These are phyloP conservation scores for Hylaeus volcanicus DNA, from an alignment of 1,140 invertebrate species.

Conservation along the genomic window DNA sequence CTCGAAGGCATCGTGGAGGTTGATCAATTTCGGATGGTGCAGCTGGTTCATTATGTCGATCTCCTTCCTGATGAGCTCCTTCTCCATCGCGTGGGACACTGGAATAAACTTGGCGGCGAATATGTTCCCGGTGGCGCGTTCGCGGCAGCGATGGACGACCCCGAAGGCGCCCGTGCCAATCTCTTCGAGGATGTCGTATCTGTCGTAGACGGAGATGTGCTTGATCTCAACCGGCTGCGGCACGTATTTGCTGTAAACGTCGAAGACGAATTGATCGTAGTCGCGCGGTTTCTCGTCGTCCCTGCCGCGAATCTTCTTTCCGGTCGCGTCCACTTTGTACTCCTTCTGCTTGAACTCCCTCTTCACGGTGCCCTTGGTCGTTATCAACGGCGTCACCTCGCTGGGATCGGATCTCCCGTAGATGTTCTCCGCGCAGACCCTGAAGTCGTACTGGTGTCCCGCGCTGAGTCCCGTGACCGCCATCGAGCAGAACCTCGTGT, in stretches of 20 bases:
- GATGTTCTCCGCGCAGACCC: slow-evolving; percentile 97
- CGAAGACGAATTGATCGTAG: slow-evolving; percentile 98
- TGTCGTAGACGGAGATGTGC: slow-evolving; percentile 96
- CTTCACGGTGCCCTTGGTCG: slow-evolving; percentile 91
- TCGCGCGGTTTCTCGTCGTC: slow-evolving; percentile 94
- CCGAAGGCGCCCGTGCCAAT: slow-evolving; percentile 99
- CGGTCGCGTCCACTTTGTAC: slow-evolving; percentile 93
- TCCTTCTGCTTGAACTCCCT: slow-evolving; percentile 88
- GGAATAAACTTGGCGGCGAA: slow-evolving; percentile 99
- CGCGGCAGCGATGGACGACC: slow-evolving; percentile 98
- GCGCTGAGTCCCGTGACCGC: slow-evolving; percentile 92
- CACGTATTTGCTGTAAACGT: slow-evolving; percentile 98
- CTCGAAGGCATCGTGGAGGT: slow-evolving; percentile 99
- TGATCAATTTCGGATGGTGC: slow-evolving; percentile 98
- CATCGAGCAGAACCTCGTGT: slow-evolving; percentile 95
- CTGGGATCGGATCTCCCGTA: slow-evolving; percentile 97
- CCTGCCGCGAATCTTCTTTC: slow-evolving; percentile 95
- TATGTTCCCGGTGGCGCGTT: slow-evolving; percentile 96
- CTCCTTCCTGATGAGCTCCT: slow-evolving; percentile 97
- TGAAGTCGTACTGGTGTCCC: slow-evolving; percentile 97
- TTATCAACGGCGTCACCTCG: slow-evolving; percentile 89
- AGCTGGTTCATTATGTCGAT: slow-evolving; percentile 99
- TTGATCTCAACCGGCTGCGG: slow-evolving; percentile 98
- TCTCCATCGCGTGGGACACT: slow-evolving; percentile 96
- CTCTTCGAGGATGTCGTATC: slow-evolving; percentile 99